Conservation (phyloP, 2,113 vertebrate species). For the Lagopus leucura region DNA sequence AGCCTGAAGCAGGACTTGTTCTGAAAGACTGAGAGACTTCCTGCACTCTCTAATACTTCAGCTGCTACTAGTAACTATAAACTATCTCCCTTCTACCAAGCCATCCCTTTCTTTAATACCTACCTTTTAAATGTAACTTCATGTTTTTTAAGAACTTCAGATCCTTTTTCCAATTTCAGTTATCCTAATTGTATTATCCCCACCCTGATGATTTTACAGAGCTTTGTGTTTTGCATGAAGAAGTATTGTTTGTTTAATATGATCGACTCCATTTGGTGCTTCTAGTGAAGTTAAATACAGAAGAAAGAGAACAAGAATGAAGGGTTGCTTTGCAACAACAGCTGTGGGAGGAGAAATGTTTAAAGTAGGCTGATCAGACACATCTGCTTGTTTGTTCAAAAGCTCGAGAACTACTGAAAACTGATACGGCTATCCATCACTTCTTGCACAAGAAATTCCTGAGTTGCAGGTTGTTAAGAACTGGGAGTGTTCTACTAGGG, state of each 20-base stretch:
- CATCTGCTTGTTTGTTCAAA: slow-evolving; percentile 43
- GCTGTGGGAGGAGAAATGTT: background rate
- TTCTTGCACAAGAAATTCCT: background rate
- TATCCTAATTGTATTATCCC: background rate
- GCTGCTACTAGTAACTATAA: background rate
- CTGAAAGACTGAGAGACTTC: background rate
- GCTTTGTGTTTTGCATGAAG: background rate
- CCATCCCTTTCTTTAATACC: background rate
- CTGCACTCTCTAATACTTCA: background rate
- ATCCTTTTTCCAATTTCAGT: background rate
- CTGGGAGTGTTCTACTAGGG: background rate
- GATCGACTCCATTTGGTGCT: background rate
- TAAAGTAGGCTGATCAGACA: background rate
- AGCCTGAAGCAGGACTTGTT: background rate
- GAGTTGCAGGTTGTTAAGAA: background rate
- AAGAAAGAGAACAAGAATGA: background rate
- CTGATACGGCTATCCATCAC: background rate
- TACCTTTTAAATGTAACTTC: background rate
- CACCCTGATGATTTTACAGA: background rate
- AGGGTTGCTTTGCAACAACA: slow-evolving; percentile 1
- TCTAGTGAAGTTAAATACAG: background rate
- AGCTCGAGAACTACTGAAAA: background rate
- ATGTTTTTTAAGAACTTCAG: background rate
- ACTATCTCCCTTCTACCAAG: background rate
- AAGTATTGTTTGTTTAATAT: background rate